Evolutionary conservation across 2,888 invertebrate genomes (phyloP).

Genomic region (Thera obeliscata): DNA sequence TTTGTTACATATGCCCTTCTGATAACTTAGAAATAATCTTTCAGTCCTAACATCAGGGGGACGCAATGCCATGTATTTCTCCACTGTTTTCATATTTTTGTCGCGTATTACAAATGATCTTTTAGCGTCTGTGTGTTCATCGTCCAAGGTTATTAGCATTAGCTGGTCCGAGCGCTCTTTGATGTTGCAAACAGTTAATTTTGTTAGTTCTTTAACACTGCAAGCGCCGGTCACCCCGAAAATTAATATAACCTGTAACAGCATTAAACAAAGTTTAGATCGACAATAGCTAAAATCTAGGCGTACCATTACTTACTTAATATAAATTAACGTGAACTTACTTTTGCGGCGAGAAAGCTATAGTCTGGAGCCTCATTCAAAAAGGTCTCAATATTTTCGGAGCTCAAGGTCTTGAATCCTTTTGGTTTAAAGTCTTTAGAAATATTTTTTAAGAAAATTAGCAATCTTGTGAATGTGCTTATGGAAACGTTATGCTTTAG

Average conservation of each 20-base stretch:
- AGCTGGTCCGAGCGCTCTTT: neutral
- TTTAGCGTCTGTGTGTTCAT: neutral
- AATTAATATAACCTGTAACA: constrained; percentile 1
- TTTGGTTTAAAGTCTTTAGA: neutral
- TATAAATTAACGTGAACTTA: neutral
- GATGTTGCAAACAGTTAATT: neutral
- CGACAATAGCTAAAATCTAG: too few relatives aligned
- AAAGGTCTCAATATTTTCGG: neutral
- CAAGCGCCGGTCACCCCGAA: neutral
- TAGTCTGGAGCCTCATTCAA: neutral
- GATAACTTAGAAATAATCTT: neutral
- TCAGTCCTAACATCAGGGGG: neutral
- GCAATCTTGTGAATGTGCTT: too few relatives aligned
- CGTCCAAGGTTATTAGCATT: neutral
- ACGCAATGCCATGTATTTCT: neutral
- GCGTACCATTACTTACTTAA: too few relatives aligned
- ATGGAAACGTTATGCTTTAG: too few relatives aligned
- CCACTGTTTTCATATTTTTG: neutral
- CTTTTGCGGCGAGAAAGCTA: neutral
- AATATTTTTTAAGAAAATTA: too few relatives aligned
- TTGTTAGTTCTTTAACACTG: neutral
- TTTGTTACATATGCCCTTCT: neutral
- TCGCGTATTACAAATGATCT: neutral
- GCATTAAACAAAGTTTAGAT: neutral
- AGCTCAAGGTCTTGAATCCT: neutral